Base-by-base conservation (phyloP, 1,140 invertebrate species). In the Monochamus saltuarius region DNA sequence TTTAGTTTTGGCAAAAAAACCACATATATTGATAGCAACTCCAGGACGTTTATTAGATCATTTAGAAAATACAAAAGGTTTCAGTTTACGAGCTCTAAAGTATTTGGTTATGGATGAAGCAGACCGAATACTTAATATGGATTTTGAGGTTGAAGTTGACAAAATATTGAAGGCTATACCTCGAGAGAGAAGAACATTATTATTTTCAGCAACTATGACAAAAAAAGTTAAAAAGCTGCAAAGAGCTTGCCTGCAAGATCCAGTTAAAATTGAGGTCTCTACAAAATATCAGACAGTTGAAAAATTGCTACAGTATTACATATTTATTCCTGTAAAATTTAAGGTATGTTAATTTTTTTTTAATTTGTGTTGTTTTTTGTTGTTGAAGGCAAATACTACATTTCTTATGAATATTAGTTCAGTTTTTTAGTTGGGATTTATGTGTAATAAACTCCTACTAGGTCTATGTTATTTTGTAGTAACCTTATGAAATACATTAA, bases 171-270 rank as follows among this genome's bases (percentile, higher is more conserved):
- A 90, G 73, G 92, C 91, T 0, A 90, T 98, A 62, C 95, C 95
- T 0, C 82, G 87, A 39, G 93, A 98, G 69, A 83, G 95, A 14
- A 80, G 86, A 54, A 98, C 95, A 0, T 91, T 90, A 65, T 75
- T 98, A 19, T 99, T 97, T 79, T 97, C 95, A 1, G 96, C 96
- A 2, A 99, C 96, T 14, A 99, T 98, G 96, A 99, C 95, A 0
- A 96, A 97, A 74, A 98, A 99, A 81, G 95, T 98, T 0, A 87
- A 94, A 65, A 99, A 99, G 78, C 77, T 99, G 16, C 96, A 99
- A 76, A 79, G 97, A 52, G 97, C 97, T 1, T 98, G 93, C 6
- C 79, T 99, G 0, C 86, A 87, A 65, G 87, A 94, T 77, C 96
- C 97, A 7, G 92, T 97, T 0, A 94, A 92, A 79, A 90, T 99